phyloP scores from a whole-genome alignment of 1,140 invertebrate genomes.

The Tenebrio molitor region DNA sequence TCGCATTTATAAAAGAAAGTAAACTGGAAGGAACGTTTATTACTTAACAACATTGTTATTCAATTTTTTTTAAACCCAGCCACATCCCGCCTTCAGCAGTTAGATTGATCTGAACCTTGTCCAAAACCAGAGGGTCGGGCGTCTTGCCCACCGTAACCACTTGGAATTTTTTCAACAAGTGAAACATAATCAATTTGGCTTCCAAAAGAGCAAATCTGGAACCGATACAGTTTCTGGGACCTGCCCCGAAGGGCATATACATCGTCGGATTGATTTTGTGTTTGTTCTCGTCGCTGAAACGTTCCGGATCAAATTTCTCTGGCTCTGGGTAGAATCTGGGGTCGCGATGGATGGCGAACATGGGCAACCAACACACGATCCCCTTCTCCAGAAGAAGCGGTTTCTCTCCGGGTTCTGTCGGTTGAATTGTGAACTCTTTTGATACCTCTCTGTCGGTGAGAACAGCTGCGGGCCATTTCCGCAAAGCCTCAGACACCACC shows the following conservation, averaged over 20 bases:
- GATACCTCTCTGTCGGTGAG: constrained; percentile 68
- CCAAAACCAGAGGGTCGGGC: constrained; percentile 52
- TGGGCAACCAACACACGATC: constrained; percentile 58
- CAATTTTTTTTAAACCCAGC: constrained; percentile 55
- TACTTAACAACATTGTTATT: no score
- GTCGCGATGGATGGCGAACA: constrained; percentile 69
- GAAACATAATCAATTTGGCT: constrained; percentile 43
- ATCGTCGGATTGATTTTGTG: constrained; percentile 64
- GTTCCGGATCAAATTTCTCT: constrained; percentile 72
- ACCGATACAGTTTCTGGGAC: constrained; percentile 68
- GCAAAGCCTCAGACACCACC: constrained; percentile 68
- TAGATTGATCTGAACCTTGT: constrained; percentile 50
- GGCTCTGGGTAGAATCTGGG: constrained; percentile 63
- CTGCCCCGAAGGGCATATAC: constrained; percentile 72
- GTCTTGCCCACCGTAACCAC: constrained; percentile 63
- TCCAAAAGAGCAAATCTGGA: constrained; percentile 48
- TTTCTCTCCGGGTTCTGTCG: not conserved
- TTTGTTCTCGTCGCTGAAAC: constrained; percentile 66
- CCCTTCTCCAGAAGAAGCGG: constrained; percentile 60
- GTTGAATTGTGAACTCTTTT: constrained; percentile 68
- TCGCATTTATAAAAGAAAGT: no score
- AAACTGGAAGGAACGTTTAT: no score
- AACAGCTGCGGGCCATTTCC: constrained; percentile 70
- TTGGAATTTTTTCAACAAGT: constrained; percentile 51
- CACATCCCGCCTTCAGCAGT: constrained; percentile 60